A percentile compares a stretch with the other conserved stretches of the same genome.
Evolutionary conservation across 1,140 invertebrate species (phyloP).

Genomic region (Euwallacea similis): DNA sequence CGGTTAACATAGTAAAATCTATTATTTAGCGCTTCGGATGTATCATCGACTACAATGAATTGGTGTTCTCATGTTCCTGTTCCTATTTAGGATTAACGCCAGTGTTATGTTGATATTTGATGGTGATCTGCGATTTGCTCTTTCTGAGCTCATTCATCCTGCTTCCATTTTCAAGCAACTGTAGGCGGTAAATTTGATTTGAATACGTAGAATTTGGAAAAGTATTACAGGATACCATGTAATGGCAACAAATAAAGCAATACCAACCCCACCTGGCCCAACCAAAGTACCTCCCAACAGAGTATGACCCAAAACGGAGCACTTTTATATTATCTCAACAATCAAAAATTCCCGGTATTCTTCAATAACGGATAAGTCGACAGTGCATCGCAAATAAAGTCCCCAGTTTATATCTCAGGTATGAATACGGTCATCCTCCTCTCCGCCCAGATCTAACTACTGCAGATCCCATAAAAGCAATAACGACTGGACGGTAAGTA

Average conservation of each 20-base stretch:
- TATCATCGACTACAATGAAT: too few species aligned
- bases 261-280: not conserved
- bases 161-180: too few species aligned
- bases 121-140: too few species aligned
- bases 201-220: not conserved
- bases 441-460: slow-evolving; percentile 29
- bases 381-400: slow-evolving; percentile 13
- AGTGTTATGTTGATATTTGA: too few species aligned
- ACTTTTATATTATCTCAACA: not conserved
- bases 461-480: slow-evolving; percentile 22
- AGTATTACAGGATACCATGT: not conserved
- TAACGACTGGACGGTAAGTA: slow-evolving; percentile 30
- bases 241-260: not conserved
- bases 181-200: too few species aligned
- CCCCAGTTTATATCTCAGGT: slow-evolving; percentile 13
- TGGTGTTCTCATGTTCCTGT: too few species aligned
- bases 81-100: too few species aligned
- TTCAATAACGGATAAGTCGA: slow-evolving; percentile 13
- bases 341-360: not conserved
- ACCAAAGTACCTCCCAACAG: not conserved
- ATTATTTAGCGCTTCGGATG: too few species aligned
- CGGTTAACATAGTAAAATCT: too few species aligned
- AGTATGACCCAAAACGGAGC: not conserved
- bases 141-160: too few species aligned
- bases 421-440: slow-evolving; percentile 16